Base-by-base conservation (phyloP, 2,797 vertebrate genomes). In the Rhodeus uyekii region DNA sequence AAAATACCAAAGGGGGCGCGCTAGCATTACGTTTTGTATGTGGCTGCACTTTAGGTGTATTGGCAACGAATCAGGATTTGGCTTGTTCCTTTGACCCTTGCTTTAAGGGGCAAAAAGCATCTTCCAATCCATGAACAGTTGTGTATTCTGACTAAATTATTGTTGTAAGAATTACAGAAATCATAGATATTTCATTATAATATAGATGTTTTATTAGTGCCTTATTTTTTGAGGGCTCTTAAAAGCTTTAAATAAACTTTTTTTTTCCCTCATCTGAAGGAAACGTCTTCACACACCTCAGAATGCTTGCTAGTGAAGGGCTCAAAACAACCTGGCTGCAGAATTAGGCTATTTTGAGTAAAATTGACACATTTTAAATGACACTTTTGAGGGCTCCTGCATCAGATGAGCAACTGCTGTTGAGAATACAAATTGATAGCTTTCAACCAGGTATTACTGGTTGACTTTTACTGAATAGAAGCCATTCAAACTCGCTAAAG, bases 1-100 rank as follows among this genome's bases (percentile, higher is more conserved):
- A 58, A 1, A 72, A 6, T 36, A 36, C 75, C 39, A 81, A 58
- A 72, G 86, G 68, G 19, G 86, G 81, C 34, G 24, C 75, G 60
- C 19, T 24, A 32, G 46, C 48, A 67, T 67, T 46, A 65, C 14
- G n/a, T 12, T 69, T 68, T 27, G 72, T 18, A 44, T 60, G 3
- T 12, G 42, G 36, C 44, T 74, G 38, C 73, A 76, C 46, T 76
- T 67, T 24, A 76, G 13, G 4, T 32, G 53, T 65, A 32, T 65
- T 61, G 8, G 42, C 29, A 32, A 42, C 60, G n/a, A 19, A 5
- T 58, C 14, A 39, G 39, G 39, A 18, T 76, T 63, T 34, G 27
- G 42, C 24, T 60, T 5, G 34, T 60, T 75, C 44, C 22, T 38
- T 32, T 24, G 58, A 36, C 39, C 58, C 27, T 22, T 63, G 39